Conservation (phyloP, 2,888 invertebrate species). For the Ophion obscuratus region DNA sequence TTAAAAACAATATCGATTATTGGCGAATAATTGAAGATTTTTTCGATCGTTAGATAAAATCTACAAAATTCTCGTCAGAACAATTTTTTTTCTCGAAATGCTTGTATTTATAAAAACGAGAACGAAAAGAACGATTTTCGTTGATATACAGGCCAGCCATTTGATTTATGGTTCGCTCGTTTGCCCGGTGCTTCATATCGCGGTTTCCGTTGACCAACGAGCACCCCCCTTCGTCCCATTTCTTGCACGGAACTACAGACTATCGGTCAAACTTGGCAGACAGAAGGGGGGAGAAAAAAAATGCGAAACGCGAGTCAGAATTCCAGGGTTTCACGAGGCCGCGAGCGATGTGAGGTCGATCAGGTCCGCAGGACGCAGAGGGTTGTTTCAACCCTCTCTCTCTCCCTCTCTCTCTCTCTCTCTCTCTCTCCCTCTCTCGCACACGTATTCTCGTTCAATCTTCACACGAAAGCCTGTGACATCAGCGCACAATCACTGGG, state of each 20-base stretch:
- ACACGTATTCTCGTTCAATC: slow-evolving; percentile 38
- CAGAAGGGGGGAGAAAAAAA: slow-evolving; percentile 24
- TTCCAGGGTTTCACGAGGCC: slow-evolving; percentile 54
- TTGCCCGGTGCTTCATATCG: not conserved
- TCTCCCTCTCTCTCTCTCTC: not conserved
- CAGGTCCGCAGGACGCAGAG: slow-evolving; percentile 27
- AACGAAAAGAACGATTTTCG: slow-evolving; percentile 4
- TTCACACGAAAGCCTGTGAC: slow-evolving; percentile 42
- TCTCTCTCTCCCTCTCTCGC: not conserved
- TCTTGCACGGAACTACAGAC: slow-evolving; percentile 34
- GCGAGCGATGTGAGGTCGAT: slow-evolving; percentile 48
- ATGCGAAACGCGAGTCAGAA: slow-evolving; percentile 37
- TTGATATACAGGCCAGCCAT: not conserved
- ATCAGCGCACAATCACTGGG: slow-evolving; percentile 30
- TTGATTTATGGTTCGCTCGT: not conserved
- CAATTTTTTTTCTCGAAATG: not conserved
- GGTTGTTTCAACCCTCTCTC: slow-evolving; percentile 28
- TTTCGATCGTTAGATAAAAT: not conserved
- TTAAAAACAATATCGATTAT: not conserved
- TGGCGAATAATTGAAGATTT: not conserved
- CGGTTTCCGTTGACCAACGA: slow-evolving; percentile 19
- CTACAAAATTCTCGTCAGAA: not conserved
- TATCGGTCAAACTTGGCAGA: slow-evolving; percentile 47
- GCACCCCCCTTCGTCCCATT: slow-evolving; percentile 13
- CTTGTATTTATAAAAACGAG: not conserved